Percentiles rank a stretch among this genome's conserved stretches.
Evolutionary conservation across 2,797 vertebrate genomes (phyloP).

Genomic region (Neomorphus geoffroyi): DNA sequence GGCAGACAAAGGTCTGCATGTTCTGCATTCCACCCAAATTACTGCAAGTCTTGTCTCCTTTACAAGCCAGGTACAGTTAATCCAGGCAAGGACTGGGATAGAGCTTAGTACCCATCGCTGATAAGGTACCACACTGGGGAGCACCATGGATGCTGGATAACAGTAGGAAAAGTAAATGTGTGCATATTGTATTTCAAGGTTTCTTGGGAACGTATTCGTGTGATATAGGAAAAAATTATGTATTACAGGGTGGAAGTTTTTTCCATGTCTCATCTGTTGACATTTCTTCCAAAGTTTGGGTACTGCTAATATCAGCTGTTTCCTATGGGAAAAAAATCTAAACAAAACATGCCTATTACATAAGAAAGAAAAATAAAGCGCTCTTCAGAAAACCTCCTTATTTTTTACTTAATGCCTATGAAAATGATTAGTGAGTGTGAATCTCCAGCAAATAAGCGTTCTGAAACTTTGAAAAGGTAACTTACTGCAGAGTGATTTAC

Average conservation of each 20-base stretch:
- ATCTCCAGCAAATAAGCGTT: not conserved
- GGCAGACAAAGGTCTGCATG: not conserved
- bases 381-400: not conserved
- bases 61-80: no score
- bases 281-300: conserved; percentile 7
- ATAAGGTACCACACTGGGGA: not conserved
- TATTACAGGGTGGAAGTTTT: not conserved
- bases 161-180: not conserved
- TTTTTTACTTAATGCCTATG: not conserved
- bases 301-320: conserved; percentile 26
- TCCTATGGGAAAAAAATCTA: conserved; percentile 32
- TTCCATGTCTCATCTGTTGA: conserved; percentile 29
- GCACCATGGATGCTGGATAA: not conserved
- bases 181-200: not conserved
- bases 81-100: not conserved
- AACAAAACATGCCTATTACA: not conserved
- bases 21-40: not conserved
- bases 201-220: not conserved
- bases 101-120: not conserved
- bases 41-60: not conserved
- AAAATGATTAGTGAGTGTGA: not conserved
- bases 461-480: not conserved
- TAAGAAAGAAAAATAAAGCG: conserved; percentile 24
- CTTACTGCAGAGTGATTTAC: not conserved
- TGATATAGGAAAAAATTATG: not conserved